Evolutionary conservation across 2,797 vertebrate genomes (phyloP), one percentile per base, ranked within the genome.

Genomic region (Enteromius viviparus): DNA sequence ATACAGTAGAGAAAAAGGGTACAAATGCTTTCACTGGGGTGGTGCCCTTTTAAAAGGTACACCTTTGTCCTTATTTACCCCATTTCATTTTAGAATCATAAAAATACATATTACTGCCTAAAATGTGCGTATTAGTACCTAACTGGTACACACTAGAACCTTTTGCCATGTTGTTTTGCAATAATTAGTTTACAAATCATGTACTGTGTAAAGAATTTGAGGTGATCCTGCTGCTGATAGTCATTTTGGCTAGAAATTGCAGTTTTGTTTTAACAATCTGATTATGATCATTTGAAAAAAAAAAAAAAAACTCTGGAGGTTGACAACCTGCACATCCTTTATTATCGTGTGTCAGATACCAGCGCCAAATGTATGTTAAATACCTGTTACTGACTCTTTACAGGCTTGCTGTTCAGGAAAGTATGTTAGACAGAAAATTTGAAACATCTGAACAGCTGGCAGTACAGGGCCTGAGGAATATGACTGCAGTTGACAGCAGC

Each of bases 341-440:
- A 42, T 11, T 45, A 23, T 15, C 8, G 15, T 29, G 14, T 17
- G 42, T 47, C 10, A 45, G 69, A 23, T 45, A 42, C 17, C 47
- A 47, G 45, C 32, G 47, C 2, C 17, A 34, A 53, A 74, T 74
- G 4, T 34, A 32, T 21, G 26, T 21, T 74, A 21, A 34, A 21
- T 34, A 53, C 47, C 32, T n/a, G 29, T 74, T 34, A n/a, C 5
- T 51, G 47, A 74, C 47, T 34, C 15, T 74, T 72, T 5, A 1
- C 26, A 51, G 17, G 26, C 26, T 51, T 51, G 17, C 26, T 74
- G 19, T 74, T 53, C 12, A 53, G 17, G 17, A 51, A 32, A 32
- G 26, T 49, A 72, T 71, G 69, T 71, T 49, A 14, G 14, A 49
- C 42, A 71, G 45, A 23, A 72, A 72, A 72, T 51, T 51, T 72